Evolutionary conservation across 2,113 vertebrate genomes (phyloP).

Genomic region (Chauna torquata): DNA sequence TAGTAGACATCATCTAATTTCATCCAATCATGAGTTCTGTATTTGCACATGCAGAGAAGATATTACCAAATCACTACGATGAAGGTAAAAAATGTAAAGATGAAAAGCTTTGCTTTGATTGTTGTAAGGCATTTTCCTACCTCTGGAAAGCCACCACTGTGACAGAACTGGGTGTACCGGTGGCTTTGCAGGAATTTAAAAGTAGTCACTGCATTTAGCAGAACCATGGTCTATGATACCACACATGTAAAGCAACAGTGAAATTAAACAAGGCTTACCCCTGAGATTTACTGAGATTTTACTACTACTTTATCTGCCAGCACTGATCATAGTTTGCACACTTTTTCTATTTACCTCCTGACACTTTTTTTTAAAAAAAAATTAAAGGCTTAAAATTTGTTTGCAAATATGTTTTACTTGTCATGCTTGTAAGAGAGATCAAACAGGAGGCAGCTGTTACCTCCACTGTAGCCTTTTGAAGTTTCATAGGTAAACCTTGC

Average conservation of each 20-base stretch:
- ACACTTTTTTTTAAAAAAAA: background rate
- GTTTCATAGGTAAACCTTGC: background rate
- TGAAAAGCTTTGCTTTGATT: background rate
- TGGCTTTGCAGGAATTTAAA: background rate
- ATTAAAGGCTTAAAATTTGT: background rate
- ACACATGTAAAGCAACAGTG: background rate
- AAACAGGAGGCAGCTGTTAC: background rate
- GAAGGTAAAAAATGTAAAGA: background rate
- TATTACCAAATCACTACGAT: background rate
- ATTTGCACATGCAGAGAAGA: background rate
- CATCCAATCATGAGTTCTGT: background rate
- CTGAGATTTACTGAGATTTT: background rate
- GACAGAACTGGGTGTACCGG: background rate
- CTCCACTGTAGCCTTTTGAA: background rate
- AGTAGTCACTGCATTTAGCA: background rate
- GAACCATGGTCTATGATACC: background rate
- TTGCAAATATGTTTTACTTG: background rate
- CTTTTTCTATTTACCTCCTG: background rate
- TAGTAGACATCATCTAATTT: background rate
- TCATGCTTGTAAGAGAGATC: background rate
- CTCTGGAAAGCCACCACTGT: background rate
- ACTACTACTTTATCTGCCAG: background rate
- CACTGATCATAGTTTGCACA: background rate
- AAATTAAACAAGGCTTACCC: background rate
- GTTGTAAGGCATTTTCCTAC: background rate